Base-by-base conservation (phyloP, 2,888 invertebrate species). In the Platypus cylindrus region DNA sequence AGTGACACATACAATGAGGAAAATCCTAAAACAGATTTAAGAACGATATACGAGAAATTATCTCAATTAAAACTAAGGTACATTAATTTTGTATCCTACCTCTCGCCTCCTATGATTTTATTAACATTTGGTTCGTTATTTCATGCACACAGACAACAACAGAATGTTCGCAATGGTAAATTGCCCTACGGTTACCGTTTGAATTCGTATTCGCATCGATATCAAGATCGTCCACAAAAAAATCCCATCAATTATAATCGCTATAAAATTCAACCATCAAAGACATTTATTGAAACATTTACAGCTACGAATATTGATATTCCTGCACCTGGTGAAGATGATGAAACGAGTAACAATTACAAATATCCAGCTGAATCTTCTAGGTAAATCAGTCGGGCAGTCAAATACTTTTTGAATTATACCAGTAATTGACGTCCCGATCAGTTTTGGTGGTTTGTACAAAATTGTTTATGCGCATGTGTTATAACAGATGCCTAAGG, bases 21-120 rank as follows among this genome's bases (percentile, higher is more conserved):
- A 27, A 14, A 7, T 16, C 4, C 12, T 16, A 16, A 44, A 29
- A 55, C 59, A 3, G 55, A 62, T 46, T 60, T 51, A 40, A 52
- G 55, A 36, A 48, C 46, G 1, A 59, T 62, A 34, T 63, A 62
- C 45, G 62, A 61, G 29, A 59, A 59, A 47, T 43, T 62, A 34
- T 47, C 58, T 11, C 56, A 57, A 46, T 42, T 62, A 28, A 62
- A 62, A 52, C 48, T 56, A 27, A 37, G 48, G 17, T 53, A 56
- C 5, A 14, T 27, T 27, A n/a, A n/a, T n/a, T n/a, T n/a, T n/a
- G n/a, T n/a, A n/a, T n/a, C n/a, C n/a, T n/a, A n/a, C n/a, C n/a
- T n/a, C n/a, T n/a, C n/a, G n/a, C n/a, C n/a, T n/a, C n/a, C n/a
- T n/a, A n/a, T n/a, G n/a, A n/a, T n/a, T n/a, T n/a, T n/a, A n/a